Conservation (phyloP, 2,888 invertebrate species). For the Drosophila histrio region DNA sequence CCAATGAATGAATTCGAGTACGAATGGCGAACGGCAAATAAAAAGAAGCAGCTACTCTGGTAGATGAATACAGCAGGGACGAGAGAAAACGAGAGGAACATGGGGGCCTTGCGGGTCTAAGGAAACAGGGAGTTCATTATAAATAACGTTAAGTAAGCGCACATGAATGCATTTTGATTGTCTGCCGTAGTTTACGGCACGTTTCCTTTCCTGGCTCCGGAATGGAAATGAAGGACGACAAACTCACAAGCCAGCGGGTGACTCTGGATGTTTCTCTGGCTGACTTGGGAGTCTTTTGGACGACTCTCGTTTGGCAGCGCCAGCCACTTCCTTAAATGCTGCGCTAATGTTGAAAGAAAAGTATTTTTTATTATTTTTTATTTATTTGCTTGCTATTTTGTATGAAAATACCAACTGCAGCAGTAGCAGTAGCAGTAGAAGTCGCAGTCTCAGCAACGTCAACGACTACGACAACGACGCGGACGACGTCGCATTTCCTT, state of each 20-base stretch:
- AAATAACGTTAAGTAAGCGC: constrained; percentile 75
- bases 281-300: constrained; percentile 18
- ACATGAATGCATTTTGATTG: constrained; percentile 80
- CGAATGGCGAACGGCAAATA: constrained; percentile 18
- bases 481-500: constrained; percentile 73
- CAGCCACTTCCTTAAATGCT: constrained; percentile 69
- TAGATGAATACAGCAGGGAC: background rate
- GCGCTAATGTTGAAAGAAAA: constrained; percentile 69
- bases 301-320: constrained; percentile 20
- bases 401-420: constrained; percentile 62
- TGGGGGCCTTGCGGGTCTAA: background rate
- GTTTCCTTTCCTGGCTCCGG: constrained; percentile 49
- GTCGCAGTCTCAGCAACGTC: constrained; percentile 4
- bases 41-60: constrained; percentile 8
- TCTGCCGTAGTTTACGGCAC: constrained; percentile 73
- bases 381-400: constrained; percentile 70
- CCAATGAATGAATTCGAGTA: constrained; percentile 42
- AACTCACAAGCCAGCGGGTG: constrained; percentile 41
- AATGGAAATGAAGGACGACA: constrained; percentile 58
- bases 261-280: constrained; percentile 2
- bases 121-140: constrained; percentile 55
- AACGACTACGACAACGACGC: constrained; percentile 21
- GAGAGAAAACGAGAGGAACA: background rate
- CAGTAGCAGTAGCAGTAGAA: constrained; percentile 3
- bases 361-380: constrained; percentile 58